phyloP scores from a whole-genome alignment of 2,888 invertebrate genomes.

The Leucoma salicis region DNA sequence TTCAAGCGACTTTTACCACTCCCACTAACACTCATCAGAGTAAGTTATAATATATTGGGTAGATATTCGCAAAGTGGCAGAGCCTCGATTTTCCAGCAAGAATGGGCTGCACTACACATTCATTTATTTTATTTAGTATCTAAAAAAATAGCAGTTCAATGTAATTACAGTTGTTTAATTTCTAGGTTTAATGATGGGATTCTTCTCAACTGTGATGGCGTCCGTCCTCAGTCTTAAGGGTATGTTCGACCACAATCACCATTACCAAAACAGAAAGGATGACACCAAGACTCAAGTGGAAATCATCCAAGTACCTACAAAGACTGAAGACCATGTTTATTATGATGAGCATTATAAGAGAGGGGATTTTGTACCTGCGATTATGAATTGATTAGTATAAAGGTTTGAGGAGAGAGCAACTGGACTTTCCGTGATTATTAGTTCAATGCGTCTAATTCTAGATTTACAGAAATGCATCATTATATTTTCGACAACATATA shows the following conservation, averaged over 20 bases:
- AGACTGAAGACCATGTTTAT: constrained; percentile 61
- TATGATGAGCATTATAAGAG: constrained; percentile 66
- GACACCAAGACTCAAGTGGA: constrained; percentile 65
- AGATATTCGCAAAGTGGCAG: too few species aligned
- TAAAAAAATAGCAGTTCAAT: too few species aligned
- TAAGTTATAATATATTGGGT: too few species aligned
- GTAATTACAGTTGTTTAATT: constrained; percentile 10
- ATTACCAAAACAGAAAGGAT: constrained; percentile 61
- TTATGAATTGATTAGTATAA: constrained; percentile 1
- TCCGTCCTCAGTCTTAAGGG: constrained; percentile 84
- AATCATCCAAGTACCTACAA: constrained; percentile 65
- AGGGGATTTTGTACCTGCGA: constrained; percentile 40
- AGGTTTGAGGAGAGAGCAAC: not conserved
- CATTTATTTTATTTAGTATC: too few species aligned
- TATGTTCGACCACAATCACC: constrained; percentile 63
- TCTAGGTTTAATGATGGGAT: constrained; percentile 68
- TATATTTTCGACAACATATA: too few species aligned
- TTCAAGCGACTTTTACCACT: too few species aligned
- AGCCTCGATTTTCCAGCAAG: too few species aligned
- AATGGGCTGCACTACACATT: too few species aligned
- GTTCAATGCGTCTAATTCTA: too few species aligned
- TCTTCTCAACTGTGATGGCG: constrained; percentile 80
- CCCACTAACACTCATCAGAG: too few species aligned
- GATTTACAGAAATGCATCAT: too few species aligned
- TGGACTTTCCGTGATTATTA: too few species aligned